A percentile compares a stretch with the other conserved stretches of the same genome.
phyloP scores from a whole-genome alignment of 2,888 invertebrate species.

The Thysanoteuthis rhombus region DNA sequence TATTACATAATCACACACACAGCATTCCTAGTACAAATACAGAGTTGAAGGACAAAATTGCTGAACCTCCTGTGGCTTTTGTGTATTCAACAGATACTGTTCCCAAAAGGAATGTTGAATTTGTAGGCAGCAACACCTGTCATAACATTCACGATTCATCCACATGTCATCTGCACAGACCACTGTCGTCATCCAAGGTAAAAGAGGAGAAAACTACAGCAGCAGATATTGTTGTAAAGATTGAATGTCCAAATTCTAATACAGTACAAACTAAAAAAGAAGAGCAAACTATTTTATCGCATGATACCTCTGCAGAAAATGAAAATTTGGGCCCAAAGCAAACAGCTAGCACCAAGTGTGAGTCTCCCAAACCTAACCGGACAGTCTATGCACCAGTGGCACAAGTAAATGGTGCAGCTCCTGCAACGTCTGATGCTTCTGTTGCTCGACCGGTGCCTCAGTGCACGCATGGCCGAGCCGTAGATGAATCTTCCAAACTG shows the following conservation, averaged over 20 bases:
- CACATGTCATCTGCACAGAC: slow-evolving; percentile 25
- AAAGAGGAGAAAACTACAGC: background rate
- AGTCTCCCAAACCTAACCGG: slow-evolving; percentile 25
- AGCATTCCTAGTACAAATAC: background rate
- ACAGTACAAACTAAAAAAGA: slow-evolving; percentile 14
- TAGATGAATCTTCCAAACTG: slow-evolving; percentile 19
- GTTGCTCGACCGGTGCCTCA: background rate
- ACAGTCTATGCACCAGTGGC: background rate
- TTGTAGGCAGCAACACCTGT: slow-evolving; percentile 24
- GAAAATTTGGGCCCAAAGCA: background rate
- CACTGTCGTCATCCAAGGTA: background rate
- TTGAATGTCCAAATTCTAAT: slow-evolving; percentile 24
- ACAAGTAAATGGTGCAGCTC: slow-evolving; percentile 15
- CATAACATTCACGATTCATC: slow-evolving; percentile 28
- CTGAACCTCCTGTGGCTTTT: slow-evolving; percentile 25
- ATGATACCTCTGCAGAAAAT: background rate
- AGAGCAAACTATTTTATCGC: background rate
- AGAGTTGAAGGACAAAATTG: background rate
- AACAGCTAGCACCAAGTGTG: background rate
- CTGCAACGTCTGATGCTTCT: background rate
- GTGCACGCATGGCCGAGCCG: background rate
- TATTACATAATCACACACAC: slow-evolving; percentile 31
- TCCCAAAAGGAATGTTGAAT: background rate
- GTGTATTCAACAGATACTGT: background rate
- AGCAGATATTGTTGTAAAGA: background rate